phyloP scores from a whole-genome alignment of 1,140 invertebrate genomes.

The Aphis gossypii region DNA sequence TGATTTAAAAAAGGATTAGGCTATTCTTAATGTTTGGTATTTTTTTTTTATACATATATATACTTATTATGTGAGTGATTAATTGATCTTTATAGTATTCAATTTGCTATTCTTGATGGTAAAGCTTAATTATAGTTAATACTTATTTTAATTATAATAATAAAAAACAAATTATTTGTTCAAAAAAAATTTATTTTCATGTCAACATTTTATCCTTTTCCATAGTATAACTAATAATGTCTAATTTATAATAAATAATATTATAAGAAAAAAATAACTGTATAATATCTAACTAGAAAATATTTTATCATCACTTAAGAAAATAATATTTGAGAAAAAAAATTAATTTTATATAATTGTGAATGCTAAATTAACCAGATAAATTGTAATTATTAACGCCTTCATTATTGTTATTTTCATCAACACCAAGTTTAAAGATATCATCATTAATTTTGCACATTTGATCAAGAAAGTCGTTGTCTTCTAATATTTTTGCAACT shows the following conservation, averaged over 20 bases:
- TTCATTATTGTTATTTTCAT: conserved; percentile 56
- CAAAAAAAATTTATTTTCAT: neutral
- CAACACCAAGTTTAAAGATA: conserved; percentile 47
- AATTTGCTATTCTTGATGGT: neutral
- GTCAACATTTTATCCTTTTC: neutral
- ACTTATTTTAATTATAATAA: conserved; percentile 9
- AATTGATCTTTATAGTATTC: neutral
- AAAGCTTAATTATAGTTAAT: neutral
- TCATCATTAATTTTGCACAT: conserved; percentile 54
- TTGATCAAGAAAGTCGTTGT: conserved; percentile 34
- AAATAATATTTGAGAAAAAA: neutral
- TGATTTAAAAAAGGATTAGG: neutral
- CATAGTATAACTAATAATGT: neutral
- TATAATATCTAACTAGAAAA: neutral
- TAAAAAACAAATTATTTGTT: neutral
- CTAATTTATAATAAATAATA: neutral
- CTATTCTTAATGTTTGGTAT: neutral
- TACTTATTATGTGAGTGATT: neutral
- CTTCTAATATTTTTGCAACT: conserved; percentile 50
- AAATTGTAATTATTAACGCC: conserved; percentile 48
- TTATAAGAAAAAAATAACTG: neutral
- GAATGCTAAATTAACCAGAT: conserved; percentile 43
- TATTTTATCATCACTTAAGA: neutral
- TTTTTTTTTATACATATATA: neutral
- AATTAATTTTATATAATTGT: neutral